Evolutionary conservation across 2,113 vertebrate species (phyloP).

Genomic region (Vanacampus margaritifer): DNA sequence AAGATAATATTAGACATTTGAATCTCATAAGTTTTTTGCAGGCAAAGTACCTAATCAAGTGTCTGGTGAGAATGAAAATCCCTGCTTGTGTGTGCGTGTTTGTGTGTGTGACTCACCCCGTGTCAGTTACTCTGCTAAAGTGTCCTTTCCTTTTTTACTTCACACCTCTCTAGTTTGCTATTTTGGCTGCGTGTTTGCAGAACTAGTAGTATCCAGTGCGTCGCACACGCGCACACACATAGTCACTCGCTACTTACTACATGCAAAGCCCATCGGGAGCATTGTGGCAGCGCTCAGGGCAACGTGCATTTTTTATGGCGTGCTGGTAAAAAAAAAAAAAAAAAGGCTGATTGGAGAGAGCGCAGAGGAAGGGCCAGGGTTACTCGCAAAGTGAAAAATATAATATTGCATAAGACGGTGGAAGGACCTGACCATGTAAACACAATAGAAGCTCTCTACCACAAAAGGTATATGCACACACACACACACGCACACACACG

Average conservation of each 20-base stretch:
- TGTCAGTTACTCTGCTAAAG: conserved; percentile 68
- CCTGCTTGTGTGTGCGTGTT: conserved; percentile 14
- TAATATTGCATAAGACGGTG: conserved; percentile 71
- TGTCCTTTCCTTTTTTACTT: conserved; percentile 73
- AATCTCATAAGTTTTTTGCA: neutral
- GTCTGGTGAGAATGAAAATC: conserved; percentile 13
- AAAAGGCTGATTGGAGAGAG: conserved; percentile 44
- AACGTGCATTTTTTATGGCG: conserved; percentile 58
- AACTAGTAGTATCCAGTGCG: conserved; percentile 57
- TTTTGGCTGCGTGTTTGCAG: conserved; percentile 65
- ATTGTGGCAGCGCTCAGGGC: conserved; percentile 43
- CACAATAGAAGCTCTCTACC: conserved; percentile 61
- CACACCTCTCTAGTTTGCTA: conserved; percentile 66
- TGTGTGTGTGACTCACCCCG: conserved; percentile 59
- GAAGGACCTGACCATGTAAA: conserved; percentile 64
- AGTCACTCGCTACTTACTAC: conserved; percentile 21
- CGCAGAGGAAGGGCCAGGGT: conserved; percentile 70
- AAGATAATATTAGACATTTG: neutral
- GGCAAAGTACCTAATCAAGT: neutral
- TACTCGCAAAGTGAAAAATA: conserved; percentile 75
- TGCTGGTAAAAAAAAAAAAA: conserved; percentile 22
- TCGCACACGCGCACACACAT: conserved; percentile 12
- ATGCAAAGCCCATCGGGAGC: conserved; percentile 54
- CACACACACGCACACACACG: neutral
- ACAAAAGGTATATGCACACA: conserved; percentile 22